phyloP scores from a whole-genome alignment of 1,140 invertebrate species.

The Bursaphelenchus mucronatus region DNA sequence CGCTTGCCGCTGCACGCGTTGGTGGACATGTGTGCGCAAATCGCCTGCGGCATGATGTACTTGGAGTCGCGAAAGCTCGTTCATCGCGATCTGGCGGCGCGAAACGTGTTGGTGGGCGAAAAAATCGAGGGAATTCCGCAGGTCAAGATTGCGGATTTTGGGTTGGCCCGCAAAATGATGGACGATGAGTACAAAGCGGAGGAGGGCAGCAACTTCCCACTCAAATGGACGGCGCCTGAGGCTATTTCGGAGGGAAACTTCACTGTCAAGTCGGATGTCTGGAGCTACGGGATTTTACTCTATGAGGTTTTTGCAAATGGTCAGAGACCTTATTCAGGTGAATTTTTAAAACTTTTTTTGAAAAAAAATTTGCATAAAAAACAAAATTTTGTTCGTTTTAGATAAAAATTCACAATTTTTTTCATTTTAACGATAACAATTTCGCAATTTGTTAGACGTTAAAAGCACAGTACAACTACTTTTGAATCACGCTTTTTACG shows the following conservation, averaged over 20 bases:
- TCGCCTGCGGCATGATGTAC: conserved; percentile 61
- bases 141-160: conserved; percentile 91
- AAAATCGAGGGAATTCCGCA: conserved; percentile 72
- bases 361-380: no score
- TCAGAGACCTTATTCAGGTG: conserved; percentile 72
- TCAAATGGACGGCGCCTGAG: conserved; percentile 67
- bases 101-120: conserved; percentile 94
- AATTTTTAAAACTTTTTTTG: background rate
- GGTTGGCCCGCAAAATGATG: conserved; percentile 79
- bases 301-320: conserved; percentile 93
- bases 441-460: no score
- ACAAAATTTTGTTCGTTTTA: no score
- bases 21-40: conserved; percentile 86
- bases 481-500: no score
- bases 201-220: conserved; percentile 65
- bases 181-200: conserved; percentile 93
- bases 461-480: no score
- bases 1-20: conserved; percentile 80
- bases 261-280: conserved; percentile 95
- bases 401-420: no score
- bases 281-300: conserved; percentile 91
- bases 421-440: no score
- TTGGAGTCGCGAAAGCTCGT: conserved; percentile 37
- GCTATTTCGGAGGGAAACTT: conserved; percentile 87
- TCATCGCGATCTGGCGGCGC: conserved; percentile 71